Conservation (phyloP, 2,113 vertebrate species). For the Mesocricetus auratus region DNA sequence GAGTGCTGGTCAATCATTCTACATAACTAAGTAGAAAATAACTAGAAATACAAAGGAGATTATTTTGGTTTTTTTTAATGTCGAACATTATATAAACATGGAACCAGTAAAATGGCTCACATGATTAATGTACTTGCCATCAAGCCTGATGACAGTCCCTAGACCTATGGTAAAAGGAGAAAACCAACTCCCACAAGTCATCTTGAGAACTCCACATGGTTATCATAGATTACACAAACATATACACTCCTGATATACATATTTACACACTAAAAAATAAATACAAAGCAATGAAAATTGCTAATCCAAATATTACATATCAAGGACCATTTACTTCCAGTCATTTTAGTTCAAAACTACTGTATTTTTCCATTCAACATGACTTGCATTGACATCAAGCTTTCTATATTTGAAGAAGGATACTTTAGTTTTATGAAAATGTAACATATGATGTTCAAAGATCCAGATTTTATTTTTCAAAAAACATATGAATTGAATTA, state of each 20-base stretch:
- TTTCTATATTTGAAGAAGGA: background rate
- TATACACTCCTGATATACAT: background rate
- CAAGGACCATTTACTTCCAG: background rate
- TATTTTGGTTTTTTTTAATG: background rate
- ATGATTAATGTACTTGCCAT: background rate
- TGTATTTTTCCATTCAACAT: background rate
- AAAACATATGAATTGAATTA: background rate
- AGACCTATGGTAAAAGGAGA: background rate
- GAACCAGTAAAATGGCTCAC: background rate
- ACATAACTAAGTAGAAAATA: background rate
- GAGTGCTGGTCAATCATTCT: background rate
- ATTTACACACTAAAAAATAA: background rate
- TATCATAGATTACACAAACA: background rate
- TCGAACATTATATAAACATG: background rate
- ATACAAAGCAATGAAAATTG: background rate
- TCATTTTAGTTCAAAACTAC: constrained; percentile 32
- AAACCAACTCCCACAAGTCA: background rate
- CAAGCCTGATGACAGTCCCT: background rate
- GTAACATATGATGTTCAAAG: background rate
- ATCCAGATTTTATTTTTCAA: background rate
- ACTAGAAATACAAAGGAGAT: background rate
- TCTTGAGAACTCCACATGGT: background rate
- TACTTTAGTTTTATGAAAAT: constrained; percentile 4
- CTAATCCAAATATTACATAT: background rate
- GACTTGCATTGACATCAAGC: background rate